phyloP scores from a whole-genome alignment of 2,888 invertebrate genomes.

The Argyresthia albistria region DNA sequence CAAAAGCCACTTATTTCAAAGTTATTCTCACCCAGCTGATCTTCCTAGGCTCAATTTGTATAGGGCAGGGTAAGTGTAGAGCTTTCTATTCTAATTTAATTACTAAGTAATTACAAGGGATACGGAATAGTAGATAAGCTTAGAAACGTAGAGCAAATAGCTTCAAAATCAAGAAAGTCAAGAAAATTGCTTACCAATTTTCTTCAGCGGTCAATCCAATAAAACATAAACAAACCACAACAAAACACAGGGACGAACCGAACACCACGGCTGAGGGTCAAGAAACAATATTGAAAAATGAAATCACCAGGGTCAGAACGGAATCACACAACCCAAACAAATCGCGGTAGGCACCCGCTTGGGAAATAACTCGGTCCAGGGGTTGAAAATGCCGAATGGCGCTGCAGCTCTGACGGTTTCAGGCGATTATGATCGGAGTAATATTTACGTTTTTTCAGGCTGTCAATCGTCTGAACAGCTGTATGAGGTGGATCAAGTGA shows the following conservation, averaged over 20 bases:
- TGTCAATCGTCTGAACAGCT: conserved; percentile 34
- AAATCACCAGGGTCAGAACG: conserved; percentile 56
- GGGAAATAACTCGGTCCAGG: not conserved
- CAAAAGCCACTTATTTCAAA: too few relatives aligned
- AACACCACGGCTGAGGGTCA: conserved; percentile 43
- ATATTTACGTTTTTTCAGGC: conserved; percentile 66
- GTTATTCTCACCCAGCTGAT: too few relatives aligned
- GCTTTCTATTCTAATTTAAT: too few relatives aligned
- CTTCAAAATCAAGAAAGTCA: not conserved
- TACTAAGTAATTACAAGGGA: not conserved
- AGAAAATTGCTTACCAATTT: conserved; percentile 1
- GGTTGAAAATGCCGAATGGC: not conserved
- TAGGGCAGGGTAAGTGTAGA: too few relatives aligned
- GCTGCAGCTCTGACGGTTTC: too few relatives aligned
- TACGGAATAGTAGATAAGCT: too few relatives aligned
- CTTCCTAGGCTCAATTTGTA: too few relatives aligned
- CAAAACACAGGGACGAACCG: conserved; percentile 46
- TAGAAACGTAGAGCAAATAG: not conserved
- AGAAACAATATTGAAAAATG: conserved; percentile 54
- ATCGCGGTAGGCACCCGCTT: conserved; percentile 20
- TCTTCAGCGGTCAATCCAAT: conserved; percentile 56
- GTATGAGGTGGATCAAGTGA: conserved; percentile 20
- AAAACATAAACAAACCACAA: conserved; percentile 46
- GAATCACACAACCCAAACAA: conserved; percentile 49
- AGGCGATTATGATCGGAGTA: conserved; percentile 40